A percentile compares a stretch with the other conserved stretches of the same genome.
phyloP scores from a whole-genome alignment of 2,113 vertebrate genomes.

The Hydrolagus affinis region DNA sequence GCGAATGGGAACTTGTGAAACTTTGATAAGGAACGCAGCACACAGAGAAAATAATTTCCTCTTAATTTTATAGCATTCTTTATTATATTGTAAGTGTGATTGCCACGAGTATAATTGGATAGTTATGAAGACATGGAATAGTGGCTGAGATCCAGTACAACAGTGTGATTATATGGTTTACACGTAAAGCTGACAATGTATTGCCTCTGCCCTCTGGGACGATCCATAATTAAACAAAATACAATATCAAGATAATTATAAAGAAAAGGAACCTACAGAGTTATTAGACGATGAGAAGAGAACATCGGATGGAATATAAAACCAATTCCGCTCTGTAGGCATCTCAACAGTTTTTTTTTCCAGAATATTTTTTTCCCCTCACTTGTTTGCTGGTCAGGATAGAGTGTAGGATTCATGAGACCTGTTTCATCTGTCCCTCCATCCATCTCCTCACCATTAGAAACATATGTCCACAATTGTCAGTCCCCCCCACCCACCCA shows the following conservation, averaged over 20 bases:
- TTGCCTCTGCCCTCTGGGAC: constrained; percentile 20
- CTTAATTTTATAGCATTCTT: constrained; percentile 24
- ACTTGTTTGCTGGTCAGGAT: background rate
- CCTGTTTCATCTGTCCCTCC: too few species aligned
- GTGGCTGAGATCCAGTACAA: constrained; percentile 18
- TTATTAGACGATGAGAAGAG: background rate
- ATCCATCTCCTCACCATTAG: background rate
- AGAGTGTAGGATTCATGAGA: background rate
- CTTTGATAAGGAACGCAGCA: background rate
- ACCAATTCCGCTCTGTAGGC: background rate
- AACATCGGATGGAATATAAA: background rate
- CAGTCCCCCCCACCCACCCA: background rate
- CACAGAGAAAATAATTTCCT: constrained; percentile 20
- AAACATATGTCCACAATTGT: background rate
- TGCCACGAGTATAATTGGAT: constrained; percentile 12
- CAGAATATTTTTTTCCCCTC: too few species aligned
- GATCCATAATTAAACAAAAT: constrained; percentile 27
- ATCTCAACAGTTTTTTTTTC: background rate
- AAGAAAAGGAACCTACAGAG: background rate
- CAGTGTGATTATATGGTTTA: constrained; percentile 32
- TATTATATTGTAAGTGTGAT: constrained; percentile 20
- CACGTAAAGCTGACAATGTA: constrained; percentile 16
- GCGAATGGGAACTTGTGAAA: background rate
- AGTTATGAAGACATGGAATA: constrained; percentile 22
- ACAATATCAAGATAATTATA: constrained; percentile 26